Evolutionary conservation across 2,888 invertebrate genomes (phyloP), one percentile per base, ranked within the genome.

Genomic region (Thecophora atra): DNA sequence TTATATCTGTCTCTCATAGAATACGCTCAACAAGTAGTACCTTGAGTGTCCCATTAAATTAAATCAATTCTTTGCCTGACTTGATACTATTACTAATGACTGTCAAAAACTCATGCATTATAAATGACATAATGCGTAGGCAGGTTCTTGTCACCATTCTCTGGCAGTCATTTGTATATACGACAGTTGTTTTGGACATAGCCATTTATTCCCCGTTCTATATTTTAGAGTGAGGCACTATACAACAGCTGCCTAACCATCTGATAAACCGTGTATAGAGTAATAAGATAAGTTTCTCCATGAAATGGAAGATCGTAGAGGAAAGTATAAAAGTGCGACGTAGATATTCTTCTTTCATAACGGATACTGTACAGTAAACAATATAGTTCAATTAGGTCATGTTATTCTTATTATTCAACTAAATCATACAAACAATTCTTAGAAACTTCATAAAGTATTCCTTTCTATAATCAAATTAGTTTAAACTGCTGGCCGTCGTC

Each of bases 231-330:
- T 19, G n/a, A n/a, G n/a, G n/a, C n/a, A n/a, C n/a, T n/a, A n/a
- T n/a, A n/a, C n/a, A n/a, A 70, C 70, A 63, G 63, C 63, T 63
- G 63, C 63, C 70, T 21, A 70, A 54, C 37, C 54, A 37, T 30
- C 30, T 54, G 63, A 67, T 8, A 30, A 8, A 6, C 8, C 30
- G 30, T 30, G 30, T 4, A 30, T 30, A 30, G 4, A 30, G 5
- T 30, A n/a, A n/a, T n/a, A n/a, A n/a, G n/a, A n/a, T n/a, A n/a
- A n/a, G n/a, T n/a, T n/a, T n/a, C n/a, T n/a, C n/a, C n/a, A n/a
- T n/a, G n/a, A n/a, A n/a, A n/a, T n/a, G n/a, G n/a, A n/a, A n/a
- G n/a, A n/a, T n/a, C n/a, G n/a, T n/a, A n/a, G n/a, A n/a, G n/a
- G n/a, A n/a, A n/a, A n/a, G n/a, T n/a, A n/a, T n/a, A n/a, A n/a